Evolutionary conservation across 2,113 vertebrate genomes (phyloP).

Genomic region (Empidonax alnorum): DNA sequence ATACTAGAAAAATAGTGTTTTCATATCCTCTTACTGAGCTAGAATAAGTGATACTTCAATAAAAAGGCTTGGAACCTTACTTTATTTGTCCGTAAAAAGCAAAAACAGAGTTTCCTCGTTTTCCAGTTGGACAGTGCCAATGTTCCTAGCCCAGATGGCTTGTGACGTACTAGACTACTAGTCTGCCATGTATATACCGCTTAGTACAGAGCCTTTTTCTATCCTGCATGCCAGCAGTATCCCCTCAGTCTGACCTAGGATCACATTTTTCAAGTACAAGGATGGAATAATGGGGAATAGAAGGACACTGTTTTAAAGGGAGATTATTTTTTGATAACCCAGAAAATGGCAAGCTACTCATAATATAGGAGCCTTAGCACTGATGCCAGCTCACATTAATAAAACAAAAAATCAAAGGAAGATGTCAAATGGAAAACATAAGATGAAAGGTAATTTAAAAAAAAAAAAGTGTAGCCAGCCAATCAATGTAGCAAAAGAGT

Average conservation of each 20-base stretch:
- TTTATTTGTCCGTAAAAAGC: not conserved
- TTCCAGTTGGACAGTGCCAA: not conserved
- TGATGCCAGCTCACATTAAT: not conserved
- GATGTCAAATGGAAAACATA: not conserved
- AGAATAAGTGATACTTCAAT: not conserved
- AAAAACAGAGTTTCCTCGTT: not conserved
- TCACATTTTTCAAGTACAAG: not conserved
- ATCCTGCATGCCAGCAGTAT: fast-evolving
- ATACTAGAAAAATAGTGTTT: not conserved
- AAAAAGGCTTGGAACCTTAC: not conserved
- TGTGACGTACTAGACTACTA: not conserved
- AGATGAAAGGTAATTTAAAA: not conserved
- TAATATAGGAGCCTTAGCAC: not conserved
- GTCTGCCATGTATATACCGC: not conserved
- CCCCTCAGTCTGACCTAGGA: not conserved
- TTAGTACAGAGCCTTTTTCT: not conserved
- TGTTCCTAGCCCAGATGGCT: not conserved
- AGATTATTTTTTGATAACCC: not conserved
- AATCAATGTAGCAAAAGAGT: not conserved
- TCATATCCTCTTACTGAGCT: not conserved
- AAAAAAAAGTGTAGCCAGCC: not conserved
- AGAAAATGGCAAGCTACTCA: not conserved
- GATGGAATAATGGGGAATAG: not conserved
- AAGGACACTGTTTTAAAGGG: not conserved
- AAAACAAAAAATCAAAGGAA: not conserved